These are phyloP conservation scores for Poeciliopsis paucimaculata DNA, from an alignment of 2,797 vertebrate species.

Conservation along the genomic window DNA sequence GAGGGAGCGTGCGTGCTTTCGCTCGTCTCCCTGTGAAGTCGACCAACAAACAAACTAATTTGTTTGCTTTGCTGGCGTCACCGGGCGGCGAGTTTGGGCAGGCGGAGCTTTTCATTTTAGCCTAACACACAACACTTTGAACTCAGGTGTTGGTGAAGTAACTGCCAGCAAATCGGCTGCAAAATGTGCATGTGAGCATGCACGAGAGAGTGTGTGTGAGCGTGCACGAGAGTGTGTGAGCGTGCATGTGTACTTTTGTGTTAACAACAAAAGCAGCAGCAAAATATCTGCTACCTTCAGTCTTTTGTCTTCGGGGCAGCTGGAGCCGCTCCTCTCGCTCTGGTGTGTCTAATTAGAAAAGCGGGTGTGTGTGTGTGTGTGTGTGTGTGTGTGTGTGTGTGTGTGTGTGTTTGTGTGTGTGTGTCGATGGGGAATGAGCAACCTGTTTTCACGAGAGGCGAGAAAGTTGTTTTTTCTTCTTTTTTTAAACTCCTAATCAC, in stretches of 20 bases:
- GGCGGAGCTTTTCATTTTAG: conserved; percentile 1
- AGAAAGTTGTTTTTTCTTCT: conserved; percentile 5
- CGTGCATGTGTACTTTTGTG: conserved; percentile 28
- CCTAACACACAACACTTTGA: not conserved
- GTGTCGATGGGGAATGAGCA: conserved; percentile 44
- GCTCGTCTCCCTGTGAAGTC: conserved; percentile 49
- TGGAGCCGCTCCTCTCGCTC: conserved; percentile 40
- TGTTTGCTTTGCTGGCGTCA: conserved; percentile 59
- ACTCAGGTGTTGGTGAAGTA: conserved; percentile 7
- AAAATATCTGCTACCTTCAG: conserved; percentile 38
- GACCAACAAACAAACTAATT: conserved; percentile 42
- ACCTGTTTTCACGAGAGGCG: conserved; percentile 32
- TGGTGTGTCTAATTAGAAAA: conserved; percentile 36
- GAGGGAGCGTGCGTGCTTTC: conserved; percentile 10
- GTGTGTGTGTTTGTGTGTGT: conserved; percentile 11
- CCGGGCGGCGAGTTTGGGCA: conserved; percentile 43
- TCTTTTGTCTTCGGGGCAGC: conserved; percentile 30
- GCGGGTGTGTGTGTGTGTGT: conserved; percentile 3
- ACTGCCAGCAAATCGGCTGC: conserved; percentile 26
- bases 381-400: conserved; percentile 18
- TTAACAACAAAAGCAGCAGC: conserved; percentile 46
- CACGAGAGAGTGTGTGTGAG: not conserved
- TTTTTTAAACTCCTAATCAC: conserved; percentile 22
- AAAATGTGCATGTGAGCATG: conserved; percentile 8
- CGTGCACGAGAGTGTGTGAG: not conserved